Evolutionary conservation across 2,888 invertebrate species (phyloP), one percentile per base, ranked within the genome.

Genomic region (Drosophila peninsularis): DNA sequence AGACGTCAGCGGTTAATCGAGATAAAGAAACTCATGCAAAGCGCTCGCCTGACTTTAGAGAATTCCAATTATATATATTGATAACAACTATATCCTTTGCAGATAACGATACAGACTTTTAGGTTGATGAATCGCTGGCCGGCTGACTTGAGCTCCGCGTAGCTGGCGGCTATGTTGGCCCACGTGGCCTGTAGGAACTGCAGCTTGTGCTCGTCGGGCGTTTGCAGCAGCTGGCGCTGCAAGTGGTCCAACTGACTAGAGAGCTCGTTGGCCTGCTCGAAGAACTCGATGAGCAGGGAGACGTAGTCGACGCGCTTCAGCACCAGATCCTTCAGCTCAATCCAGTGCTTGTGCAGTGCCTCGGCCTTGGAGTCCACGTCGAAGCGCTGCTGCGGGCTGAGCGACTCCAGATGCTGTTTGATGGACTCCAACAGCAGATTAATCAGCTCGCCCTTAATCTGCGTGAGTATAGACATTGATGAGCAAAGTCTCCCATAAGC

Each of bases 241-340:
- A 96, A 86, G 61, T 93, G 93, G 85, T 96, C 95, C 91, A 96
- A 93, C 88, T 95, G 95, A 66, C 93, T 93, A 68, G 94, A 93
- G 50, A 96, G 93, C 89, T 94, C 94, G 66, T 95, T 94, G 21
- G 95, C 95, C 72, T 94, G 94, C 85, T 94, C 94, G 81, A 96
- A 95, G 92, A 96, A 96, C 77, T 95, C 94, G 44, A 95, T 94
- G 85, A 96, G 96, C 71, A 95, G 91, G 44, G 94, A 94, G 17
- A 95, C 94, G 19, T 96, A 92, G 71, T 95, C 94, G 65, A 96
- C 94, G 62, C 97, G 94, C 63, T 93, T 93, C 66, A 95, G 93
- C 7, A 96, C 91, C 30, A 94, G 90, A 71, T 94, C 94, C 80
- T 94, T 94, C 7, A 95, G 92, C 68, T 94, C 94, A 32, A 94